Evolutionary conservation across 1,140 invertebrate species (phyloP), one percentile per base, ranked within the genome.

Genomic region (Phenacoccus solenopsis): DNA sequence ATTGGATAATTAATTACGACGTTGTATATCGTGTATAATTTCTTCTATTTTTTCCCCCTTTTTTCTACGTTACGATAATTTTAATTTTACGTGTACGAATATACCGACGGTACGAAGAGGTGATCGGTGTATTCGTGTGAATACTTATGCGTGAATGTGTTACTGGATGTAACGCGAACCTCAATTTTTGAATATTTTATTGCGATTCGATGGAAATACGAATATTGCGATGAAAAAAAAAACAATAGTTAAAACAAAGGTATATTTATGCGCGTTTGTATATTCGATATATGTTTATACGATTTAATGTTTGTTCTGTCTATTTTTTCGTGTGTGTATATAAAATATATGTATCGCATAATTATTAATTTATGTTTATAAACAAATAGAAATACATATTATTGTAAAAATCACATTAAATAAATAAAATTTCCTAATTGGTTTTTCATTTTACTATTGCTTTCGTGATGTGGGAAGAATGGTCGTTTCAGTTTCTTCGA

Each of bases 351-450:
- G 13, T 64, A 64, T 64, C 25, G 20, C 59, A 64, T 64, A 64
- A 24, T 64, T 64, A 64, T 25, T 64, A 49, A 64, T 64, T 64
- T 64, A 64, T 64, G 20, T 64, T 64, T 64, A 64, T 64, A 64
- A 64, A 64, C 59, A 64, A 64, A 64, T 64, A 64, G 59, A 20
- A 64, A 64, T 64, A 64, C 25, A 64, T 64, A 64, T 27, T 64
- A 64, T 64, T 49, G 59, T 64, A 64, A 64, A 64, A 64, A 64
- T 64, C 59, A 64, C 59, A 64, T 64, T 27, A 64, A 64, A 64
- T 64, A 64, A 64, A 64, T 3, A 64, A 64, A 64, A 64, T 64
- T 64, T 64, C 38, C 38, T 49, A 49, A 49, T 49, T 49, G 38
- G 38, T 4, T 49, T 5, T 9, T 49, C n/a, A n/a, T n/a, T n/a